Evolutionary conservation across 2,113 vertebrate genomes (phyloP), one percentile per base, ranked within the genome.

Genomic region (Spea bombifrons): DNA sequence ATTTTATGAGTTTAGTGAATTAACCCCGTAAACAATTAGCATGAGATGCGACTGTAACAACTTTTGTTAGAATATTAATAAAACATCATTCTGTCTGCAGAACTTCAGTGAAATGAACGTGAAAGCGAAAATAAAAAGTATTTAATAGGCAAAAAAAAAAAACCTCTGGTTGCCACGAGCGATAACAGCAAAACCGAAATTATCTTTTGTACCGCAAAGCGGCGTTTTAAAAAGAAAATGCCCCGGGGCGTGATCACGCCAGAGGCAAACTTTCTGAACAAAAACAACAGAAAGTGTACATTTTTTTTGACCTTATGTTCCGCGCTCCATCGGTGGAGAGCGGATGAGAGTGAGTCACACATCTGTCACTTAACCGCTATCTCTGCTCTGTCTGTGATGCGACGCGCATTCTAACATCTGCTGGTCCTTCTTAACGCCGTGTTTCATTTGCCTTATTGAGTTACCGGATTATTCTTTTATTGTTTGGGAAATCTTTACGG

Each of bases 221-320:
- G 61, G 83, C 76, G 85, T 84, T 83, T 85, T 81, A 74, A 78
- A 83, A 87, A 81, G 85, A 66, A 85, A 84, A 81, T 77, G 82
- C 0, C 0, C 59, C 86, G 85, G 84, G 84, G 78, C 64, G 74
- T 66, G 82, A 78, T 49, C 71, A 9, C 0, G 70, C 82, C 82
- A 1, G 57, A 75, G 77, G 87, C 71, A 75, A 55, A 43, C 49
- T 7, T 49, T 17, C 7, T 64, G 84, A 83, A 78, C 70, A 63
- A 78, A 78, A 59, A 3, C 12, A 59, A 12, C 55, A 59, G 55
- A 9, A 4, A 8, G 55, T 52, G 6, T 13, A 12, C 55, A 12
- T 12, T 59, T 59, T 12, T 59, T 59, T 9, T 59, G 9, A 3
- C 55, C 55, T 59, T 64, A 64, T 64, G n/a, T 64, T 64, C 61